phyloP scores from a whole-genome alignment of 2,113 vertebrate species.

The Boleophthalmus pectinirostris region DNA sequence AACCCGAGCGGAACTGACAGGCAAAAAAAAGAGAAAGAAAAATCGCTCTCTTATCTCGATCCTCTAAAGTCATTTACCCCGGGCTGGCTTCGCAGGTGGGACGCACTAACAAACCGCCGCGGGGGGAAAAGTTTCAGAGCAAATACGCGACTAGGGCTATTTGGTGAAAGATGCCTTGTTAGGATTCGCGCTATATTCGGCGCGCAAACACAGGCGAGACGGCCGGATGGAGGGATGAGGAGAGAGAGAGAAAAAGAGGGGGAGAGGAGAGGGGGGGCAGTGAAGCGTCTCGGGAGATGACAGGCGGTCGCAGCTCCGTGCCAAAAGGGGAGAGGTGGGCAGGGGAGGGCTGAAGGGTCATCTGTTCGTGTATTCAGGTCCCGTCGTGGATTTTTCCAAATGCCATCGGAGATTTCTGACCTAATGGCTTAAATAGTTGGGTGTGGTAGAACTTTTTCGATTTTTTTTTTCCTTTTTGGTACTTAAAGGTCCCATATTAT shows the following conservation, averaged over 20 bases:
- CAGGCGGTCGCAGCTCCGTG: constrained; percentile 56
- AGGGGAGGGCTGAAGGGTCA: constrained; percentile 35
- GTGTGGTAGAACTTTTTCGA: neutral
- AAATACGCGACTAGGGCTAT: constrained; percentile 17
- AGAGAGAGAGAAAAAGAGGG: neutral
- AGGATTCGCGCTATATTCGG: constrained; percentile 27
- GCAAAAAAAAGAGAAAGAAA: neutral
- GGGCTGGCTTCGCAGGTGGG: constrained; percentile 17
- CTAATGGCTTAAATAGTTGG: neutral
- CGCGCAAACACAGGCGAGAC: constrained; percentile 42
- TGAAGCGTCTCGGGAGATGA: constrained; percentile 44
- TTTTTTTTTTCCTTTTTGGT: no score
- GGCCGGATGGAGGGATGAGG: neutral
- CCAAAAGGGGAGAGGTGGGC: constrained; percentile 31
- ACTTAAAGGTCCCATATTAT: no score
- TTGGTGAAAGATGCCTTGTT: constrained; percentile 34
- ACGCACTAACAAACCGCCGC: constrained; percentile 20
- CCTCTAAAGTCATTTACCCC: neutral
- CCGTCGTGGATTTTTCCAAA: constrained; percentile 14
- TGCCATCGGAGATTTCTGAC: constrained; percentile 13
- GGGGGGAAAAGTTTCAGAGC: constrained; percentile 27
- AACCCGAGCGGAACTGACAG: constrained; percentile 29
- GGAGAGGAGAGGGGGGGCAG: constrained; percentile 19
- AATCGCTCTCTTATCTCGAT: constrained; percentile 1
- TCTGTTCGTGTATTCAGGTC: constrained; percentile 35